Percentiles rank a stretch among this genome's conserved stretches.
Evolutionary conservation across 2,113 vertebrate species (phyloP).

Genomic region (Petromus typicus): DNA sequence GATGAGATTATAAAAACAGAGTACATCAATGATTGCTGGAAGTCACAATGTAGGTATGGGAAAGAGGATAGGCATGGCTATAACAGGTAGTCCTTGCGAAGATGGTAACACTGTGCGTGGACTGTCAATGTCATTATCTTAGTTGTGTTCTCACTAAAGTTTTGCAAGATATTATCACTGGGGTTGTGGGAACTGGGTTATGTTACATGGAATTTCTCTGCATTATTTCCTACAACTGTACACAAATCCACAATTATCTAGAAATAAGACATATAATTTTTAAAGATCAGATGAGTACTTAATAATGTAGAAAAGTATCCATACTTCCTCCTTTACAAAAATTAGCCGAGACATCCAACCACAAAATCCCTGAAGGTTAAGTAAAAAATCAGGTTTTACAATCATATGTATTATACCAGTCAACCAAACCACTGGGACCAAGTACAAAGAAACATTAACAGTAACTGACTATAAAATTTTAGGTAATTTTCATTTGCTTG

Average conservation of each 20-base stretch:
- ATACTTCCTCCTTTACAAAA: neutral
- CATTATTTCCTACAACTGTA: neutral
- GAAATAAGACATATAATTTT: neutral
- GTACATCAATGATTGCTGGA: neutral
- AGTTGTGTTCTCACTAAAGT: neutral
- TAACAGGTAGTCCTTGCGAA: neutral
- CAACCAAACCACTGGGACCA: neutral
- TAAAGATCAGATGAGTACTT: neutral
- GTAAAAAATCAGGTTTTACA: neutral
- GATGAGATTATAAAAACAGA: conserved; percentile 45
- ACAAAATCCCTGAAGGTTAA: neutral
- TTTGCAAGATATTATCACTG: neutral
- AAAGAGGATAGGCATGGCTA: neutral
- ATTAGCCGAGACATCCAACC: neutral
- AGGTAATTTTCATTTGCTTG: conserved; percentile 42
- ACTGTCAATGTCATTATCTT: neutral
- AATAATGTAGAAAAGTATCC: conserved; percentile 8
- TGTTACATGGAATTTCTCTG: neutral
- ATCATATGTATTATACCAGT: neutral
- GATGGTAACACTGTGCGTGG: neutral
- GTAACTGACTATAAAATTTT: neutral
- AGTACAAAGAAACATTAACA: neutral
- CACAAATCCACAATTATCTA: conserved; percentile 22
- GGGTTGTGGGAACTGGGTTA: neutral
- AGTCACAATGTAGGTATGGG: neutral